Evolutionary conservation across 2,113 vertebrate genomes (phyloP), one percentile per base, ranked within the genome.

Genomic region (Meleagris gallopavo): DNA sequence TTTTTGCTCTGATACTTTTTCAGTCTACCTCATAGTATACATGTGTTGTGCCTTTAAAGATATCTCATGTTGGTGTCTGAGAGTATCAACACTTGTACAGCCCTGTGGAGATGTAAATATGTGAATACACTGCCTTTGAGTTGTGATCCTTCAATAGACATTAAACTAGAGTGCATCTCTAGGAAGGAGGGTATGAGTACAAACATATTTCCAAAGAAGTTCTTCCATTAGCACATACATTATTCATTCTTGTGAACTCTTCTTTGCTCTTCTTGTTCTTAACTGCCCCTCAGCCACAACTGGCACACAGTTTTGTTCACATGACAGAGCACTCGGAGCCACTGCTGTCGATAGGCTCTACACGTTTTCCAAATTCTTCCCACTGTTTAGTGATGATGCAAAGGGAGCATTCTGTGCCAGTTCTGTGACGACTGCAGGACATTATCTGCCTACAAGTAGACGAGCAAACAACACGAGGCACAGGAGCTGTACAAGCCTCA

Each of bases 231-330:
- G 64, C 32, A 40, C 57, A 48, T 16, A 75, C 32, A 34, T 5
- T 69, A 46, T 60, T 85, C 38, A 41, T 43, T 85, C 76, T 58
- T 86, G 55, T 73, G 64, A 30, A 29, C 12, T 46, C 69, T 48
- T 66, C 40, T 50, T 72, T 79, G 88, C 82, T 89, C 82, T 88
- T 85, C 92, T 87, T 72, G 78, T 65, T 95, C 75, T 72, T 89
- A 83, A 82, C 64, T 13, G 58, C 38, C 54, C 74, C 79, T 55
- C 57, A 88, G 75, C 71, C 54, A 60, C 0, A 0, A 65, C 29
- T 82, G 61, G 62, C 6, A 22, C 67, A 62, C 30, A 62, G 45
- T 86, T 92, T 60, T 69, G 38, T n/a, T 93, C 82, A 38, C 11
- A 19, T 50, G 85, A 87, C 52, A 21, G 38, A 89, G 78, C 46